Conservation (phyloP, 2,888 invertebrate species). For the Calliphora vomitoria region DNA sequence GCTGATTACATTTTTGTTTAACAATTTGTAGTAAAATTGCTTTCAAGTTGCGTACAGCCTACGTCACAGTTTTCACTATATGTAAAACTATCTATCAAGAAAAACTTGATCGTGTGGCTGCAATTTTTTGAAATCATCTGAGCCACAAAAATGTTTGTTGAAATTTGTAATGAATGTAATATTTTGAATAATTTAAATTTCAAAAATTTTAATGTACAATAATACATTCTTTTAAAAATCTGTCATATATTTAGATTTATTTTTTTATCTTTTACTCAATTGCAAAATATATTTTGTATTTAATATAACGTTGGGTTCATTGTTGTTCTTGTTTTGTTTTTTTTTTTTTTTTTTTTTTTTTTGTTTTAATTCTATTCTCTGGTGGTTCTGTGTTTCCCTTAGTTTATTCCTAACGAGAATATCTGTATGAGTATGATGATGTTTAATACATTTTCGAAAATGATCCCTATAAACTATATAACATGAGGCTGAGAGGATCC, state of each 20-base stretch:
- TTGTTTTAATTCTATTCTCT: slow-evolving; percentile 2
- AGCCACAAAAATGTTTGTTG: too few relatives aligned
- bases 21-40: too few relatives aligned
- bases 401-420: slow-evolving; percentile 44
- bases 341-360: background rate
- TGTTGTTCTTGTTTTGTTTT: slow-evolving; percentile 12
- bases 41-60: too few relatives aligned
- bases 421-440: slow-evolving; percentile 18
- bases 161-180: too few relatives aligned
- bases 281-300: slow-evolving; percentile 48
- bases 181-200: too few relatives aligned
- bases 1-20: too few relatives aligned
- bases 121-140: too few relatives aligned
- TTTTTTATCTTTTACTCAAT: slow-evolving; percentile 37
- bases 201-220: too few relatives aligned
- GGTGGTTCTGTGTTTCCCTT: slow-evolving; percentile 31
- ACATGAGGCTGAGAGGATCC: slow-evolving; percentile 25
- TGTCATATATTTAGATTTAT: slow-evolving; percentile 8
- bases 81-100: too few relatives aligned
- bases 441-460: slow-evolving; percentile 23
- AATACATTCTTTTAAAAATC: slow-evolving; percentile 30
- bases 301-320: slow-evolving; percentile 26
- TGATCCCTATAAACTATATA: slow-evolving; percentile 30
- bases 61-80: too few relatives aligned
- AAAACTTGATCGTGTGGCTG: too few relatives aligned